Conservation (phyloP, 2,888 invertebrate genomes). For the Yponomeuta malinellus region DNA sequence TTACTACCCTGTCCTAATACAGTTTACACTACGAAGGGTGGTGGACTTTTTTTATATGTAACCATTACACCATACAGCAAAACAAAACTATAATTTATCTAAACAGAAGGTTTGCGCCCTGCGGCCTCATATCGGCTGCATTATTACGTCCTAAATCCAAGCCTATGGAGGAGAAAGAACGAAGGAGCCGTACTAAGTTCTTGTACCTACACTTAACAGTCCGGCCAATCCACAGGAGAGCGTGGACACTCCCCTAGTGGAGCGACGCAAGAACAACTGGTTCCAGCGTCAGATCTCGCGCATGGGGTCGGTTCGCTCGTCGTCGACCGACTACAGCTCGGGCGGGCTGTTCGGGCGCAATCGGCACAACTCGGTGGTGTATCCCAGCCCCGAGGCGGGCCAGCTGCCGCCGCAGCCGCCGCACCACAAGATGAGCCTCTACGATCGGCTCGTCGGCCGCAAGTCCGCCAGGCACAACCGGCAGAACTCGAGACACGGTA, state of each 20-base stretch:
- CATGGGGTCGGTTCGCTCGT: constrained; percentile 90
- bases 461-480: constrained; percentile 83
- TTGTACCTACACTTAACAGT: too few species aligned
- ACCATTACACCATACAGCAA: too few species aligned
- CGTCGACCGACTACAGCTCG: constrained; percentile 90
- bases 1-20: too few species aligned
- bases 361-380: constrained; percentile 85
- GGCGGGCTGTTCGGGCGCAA: constrained; percentile 84
- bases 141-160: too few species aligned
- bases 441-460: constrained; percentile 88
- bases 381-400: constrained; percentile 79
- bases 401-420: constrained; percentile 55
- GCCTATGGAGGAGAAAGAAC: too few species aligned
- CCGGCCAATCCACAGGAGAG: constrained; percentile 79
- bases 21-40: too few species aligned
- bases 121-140: too few species aligned
- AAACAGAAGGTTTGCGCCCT: too few species aligned
- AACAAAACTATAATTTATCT: too few species aligned
- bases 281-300: constrained; percentile 89
- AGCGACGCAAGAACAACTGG: constrained; percentile 91
- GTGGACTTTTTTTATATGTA: too few species aligned
- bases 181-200: too few species aligned
- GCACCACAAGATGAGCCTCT: constrained; percentile 85
- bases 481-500: constrained; percentile 80
- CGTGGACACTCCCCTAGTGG: constrained; percentile 91